Base-by-base conservation (phyloP, 2,113 vertebrate genomes). In the Scytalopus superciliaris region DNA sequence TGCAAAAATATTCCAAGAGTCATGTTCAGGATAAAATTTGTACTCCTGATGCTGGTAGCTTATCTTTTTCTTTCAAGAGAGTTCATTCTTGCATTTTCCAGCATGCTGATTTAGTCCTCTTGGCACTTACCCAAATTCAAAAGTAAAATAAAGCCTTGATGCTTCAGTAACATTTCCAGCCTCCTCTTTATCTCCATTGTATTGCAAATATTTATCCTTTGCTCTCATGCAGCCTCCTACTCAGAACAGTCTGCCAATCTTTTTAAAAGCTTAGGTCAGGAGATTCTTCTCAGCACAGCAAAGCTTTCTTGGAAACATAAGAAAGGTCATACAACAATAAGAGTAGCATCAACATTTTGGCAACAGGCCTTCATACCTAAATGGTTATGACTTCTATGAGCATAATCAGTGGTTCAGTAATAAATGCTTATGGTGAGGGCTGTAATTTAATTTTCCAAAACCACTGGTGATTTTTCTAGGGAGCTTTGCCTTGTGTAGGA, bases 191-290 rank as follows among this genome's bases (percentile, higher is more conserved):
- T 95, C 91, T 95, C 89, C 91, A 95, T 96, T 96, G 91, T 95
- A 95, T 91, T 93, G 94, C 95, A 96, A 96, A 96, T 97, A 97
- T 97, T 97, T 96, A 93, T 97, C 91, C 94, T 96, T 89, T 87
- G 87, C 91, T 96, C 80, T 96, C 95, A 94, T 82, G 89, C 84
- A 95, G 76, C 94, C 93, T 95, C 96, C 95, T 89, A 95, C 94
- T 96, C 84, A 62, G 80, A 87, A 82, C 49, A 82, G 77, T 76
- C 93, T 97, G 96, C 93, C 96, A 97, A 89, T 96, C 91, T 91
- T 92, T 94, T 72, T 64, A 91, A 96, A 97, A 93, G 91, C 93
- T 95, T 72, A 95, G 91, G 93, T 95, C 93, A 96, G 91, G 81
- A 79, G 91, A 96, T 95, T 96, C 87, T 64, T 95, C 94, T 79